Conservation (phyloP, 1,140 invertebrate genomes). For the Sitobion miscanthi region DNA sequence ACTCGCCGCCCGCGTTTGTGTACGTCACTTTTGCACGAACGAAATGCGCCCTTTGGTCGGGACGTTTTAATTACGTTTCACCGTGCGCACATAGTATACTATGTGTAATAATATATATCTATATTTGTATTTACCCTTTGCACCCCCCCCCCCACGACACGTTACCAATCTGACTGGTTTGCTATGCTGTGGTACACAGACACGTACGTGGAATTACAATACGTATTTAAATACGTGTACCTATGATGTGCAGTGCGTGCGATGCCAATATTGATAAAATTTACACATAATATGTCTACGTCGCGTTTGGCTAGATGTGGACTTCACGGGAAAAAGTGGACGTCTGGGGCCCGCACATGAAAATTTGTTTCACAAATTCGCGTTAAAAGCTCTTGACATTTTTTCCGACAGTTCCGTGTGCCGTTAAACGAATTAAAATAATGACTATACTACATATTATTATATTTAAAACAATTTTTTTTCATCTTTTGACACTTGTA, state of each 20-base stretch:
- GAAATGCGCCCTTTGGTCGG: constrained; percentile 24
- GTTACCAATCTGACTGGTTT: neutral
- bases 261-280: neutral
- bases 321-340: neutral
- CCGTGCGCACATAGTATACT: neutral
- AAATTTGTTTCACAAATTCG: no score
- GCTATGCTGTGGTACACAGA: neutral
- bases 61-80: constrained; percentile 30
- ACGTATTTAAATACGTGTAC: neutral
- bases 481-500: neutral
- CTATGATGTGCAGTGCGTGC: neutral
- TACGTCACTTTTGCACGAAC: neutral
- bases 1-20: neutral
- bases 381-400: neutral
- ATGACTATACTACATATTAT: no score
- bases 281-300: neutral
- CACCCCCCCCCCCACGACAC: neutral
- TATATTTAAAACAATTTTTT: no score
- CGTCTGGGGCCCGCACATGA: neutral
- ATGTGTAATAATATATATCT: neutral
- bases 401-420: neutral
- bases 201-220: neutral
- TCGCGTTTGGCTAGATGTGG: neutral
- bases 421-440: neutral
- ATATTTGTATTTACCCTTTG: neutral